Conservation (phyloP, 2,113 vertebrate genomes). For the Mystacornis crossleyi region DNA sequence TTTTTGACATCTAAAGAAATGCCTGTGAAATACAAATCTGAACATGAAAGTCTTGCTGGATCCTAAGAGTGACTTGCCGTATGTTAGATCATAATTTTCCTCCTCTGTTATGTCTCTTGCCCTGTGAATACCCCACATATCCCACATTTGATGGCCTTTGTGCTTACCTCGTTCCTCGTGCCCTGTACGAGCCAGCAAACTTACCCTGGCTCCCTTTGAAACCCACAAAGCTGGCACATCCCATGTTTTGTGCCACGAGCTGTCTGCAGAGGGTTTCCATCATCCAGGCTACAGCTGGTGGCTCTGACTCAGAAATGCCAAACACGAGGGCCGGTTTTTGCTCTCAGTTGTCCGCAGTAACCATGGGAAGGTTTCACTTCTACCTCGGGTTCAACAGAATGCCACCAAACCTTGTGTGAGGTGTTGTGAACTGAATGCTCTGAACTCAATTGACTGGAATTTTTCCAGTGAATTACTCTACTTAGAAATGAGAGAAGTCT, state of each 20-base stretch:
- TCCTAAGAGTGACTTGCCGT: neutral
- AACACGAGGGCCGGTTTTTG: accelerated
- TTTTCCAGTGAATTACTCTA: neutral
- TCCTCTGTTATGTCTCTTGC: neutral
- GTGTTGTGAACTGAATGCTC: neutral
- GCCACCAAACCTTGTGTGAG: neutral
- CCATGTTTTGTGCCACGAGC: neutral
- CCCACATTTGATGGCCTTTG: neutral
- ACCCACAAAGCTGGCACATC: neutral
- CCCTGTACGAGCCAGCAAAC: neutral
- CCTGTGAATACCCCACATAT: neutral
- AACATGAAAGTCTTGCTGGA: neutral
- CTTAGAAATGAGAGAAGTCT: neutral
- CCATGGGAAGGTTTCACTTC: neutral
- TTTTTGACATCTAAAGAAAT: neutral
- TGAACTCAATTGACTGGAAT: neutral
- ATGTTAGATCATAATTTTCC: neutral
- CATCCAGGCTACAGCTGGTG: neutral
- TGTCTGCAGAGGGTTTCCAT: neutral
- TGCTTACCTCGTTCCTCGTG: neutral
- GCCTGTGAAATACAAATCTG: neutral
- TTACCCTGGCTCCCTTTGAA: neutral
- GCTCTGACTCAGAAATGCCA: neutral
- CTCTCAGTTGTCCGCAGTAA: neutral
- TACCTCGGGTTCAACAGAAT: neutral